Evolutionary conservation across 2,113 vertebrate genomes (phyloP), one percentile per base, ranked within the genome.

Genomic region (Myiozetetes cayanensis): DNA sequence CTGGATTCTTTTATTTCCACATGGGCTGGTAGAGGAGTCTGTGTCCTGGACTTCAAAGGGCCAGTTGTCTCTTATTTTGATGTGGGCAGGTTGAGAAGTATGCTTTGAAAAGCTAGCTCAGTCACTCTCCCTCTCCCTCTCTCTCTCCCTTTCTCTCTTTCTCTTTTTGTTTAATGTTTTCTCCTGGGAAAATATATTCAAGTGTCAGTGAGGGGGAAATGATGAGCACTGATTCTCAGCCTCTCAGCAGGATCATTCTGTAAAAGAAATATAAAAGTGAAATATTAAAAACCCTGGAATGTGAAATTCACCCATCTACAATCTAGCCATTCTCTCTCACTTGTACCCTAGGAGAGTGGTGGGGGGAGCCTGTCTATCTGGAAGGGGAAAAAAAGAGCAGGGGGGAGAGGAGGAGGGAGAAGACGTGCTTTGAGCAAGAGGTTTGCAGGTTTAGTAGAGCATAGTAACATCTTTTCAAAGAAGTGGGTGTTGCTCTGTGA

Each of bases 61-160:
- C 97, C 97, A 97, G 97, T 98, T 98, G 98, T 98, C 93, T 97
- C 97, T 98, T 97, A 98, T 98, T 98, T 98, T 98, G 97, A 98
- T 97, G 97, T 98, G 98, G 97, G 97, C 96, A 98, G 97, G 97
- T 97, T 98, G 97, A 98, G 97, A 97, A 98, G 95, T 96, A 94
- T 87, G 96, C 97, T 98, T 98, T 98, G 97, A 98, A 98, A 98
- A 97, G 96, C 95, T 97, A 95, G 82, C 96, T 94, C 87, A 87
- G 93, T 95, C 94, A 79, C 70, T 91, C 81, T 93, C 92, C 52
- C 79, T 87, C 91, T 92, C 87, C 43, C 59, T 28, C 79, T n/a
- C 66, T n/a, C 72, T 61, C 78, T 35, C 74, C 37, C 71, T 86
- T 56, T 87, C 71, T 94, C 77, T 91, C 90, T 96, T 96, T 96